These are phyloP conservation scores for Anolis sagrei DNA, from an alignment of 2,113 vertebrate species.

Conservation along the genomic window DNA sequence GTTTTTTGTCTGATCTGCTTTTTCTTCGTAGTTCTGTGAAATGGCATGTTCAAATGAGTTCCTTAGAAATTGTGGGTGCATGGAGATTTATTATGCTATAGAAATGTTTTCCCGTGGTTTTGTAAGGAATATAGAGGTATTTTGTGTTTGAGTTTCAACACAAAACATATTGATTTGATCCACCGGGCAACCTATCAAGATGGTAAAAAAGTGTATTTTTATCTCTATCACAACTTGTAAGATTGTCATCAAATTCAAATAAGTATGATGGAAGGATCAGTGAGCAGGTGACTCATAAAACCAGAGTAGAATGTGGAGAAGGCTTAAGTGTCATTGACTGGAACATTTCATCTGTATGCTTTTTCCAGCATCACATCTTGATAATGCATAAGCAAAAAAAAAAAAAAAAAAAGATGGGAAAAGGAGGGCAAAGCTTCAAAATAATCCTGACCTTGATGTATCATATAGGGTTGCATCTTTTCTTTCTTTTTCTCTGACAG, in stretches of 20 bases:
- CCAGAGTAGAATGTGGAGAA: neutral
- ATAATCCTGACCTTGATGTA: neutral
- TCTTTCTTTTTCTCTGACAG: neutral
- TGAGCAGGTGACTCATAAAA: constrained; percentile 10
- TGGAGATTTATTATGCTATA: constrained; percentile 20
- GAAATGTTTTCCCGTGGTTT: constrained; percentile 47
- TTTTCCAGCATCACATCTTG: neutral
- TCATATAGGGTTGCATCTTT: neutral
- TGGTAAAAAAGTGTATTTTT: constrained; percentile 36
- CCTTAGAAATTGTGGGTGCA: constrained; percentile 34
- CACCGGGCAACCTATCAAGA: constrained; percentile 29
- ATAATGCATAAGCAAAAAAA: neutral
- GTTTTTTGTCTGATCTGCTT: constrained; percentile 7
- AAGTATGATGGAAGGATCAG: constrained; percentile 27
- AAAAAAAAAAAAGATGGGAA: neutral
- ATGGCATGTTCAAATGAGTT: constrained; percentile 22
- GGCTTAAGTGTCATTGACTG: constrained; percentile 24
- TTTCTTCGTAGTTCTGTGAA: constrained; percentile 23
- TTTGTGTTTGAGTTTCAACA: constrained; percentile 45
- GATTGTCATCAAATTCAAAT: constrained; percentile 37
- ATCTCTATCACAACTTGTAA: constrained; percentile 25
- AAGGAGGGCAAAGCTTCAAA: neutral
- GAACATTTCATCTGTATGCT: neutral
- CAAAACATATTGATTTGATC: constrained; percentile 61
- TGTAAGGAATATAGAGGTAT: constrained; percentile 36